Evolutionary conservation across 1,140 invertebrate genomes (phyloP).

Genomic region (Oryctes rhinoceros): DNA sequence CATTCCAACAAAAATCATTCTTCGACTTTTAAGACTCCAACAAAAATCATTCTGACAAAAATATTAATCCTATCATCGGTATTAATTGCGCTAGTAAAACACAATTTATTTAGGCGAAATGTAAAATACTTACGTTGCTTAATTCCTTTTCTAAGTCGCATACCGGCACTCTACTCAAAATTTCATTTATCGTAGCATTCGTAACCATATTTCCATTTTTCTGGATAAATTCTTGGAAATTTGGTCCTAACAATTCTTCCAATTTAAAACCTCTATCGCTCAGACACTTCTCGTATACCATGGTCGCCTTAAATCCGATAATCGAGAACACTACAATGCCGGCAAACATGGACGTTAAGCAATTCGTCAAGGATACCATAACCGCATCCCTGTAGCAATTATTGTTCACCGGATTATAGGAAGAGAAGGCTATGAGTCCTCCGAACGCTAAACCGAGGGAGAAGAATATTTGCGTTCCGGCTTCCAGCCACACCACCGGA

Average conservation of each 20-base stretch:
- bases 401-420: slow-evolving; percentile 96
- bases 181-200: slow-evolving; percentile 68
- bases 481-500: slow-evolving; percentile 95
- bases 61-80: too few relatives aligned
- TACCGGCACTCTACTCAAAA: slow-evolving; percentile 67
- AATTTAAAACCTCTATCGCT: slow-evolving; percentile 70
- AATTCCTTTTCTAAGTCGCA: slow-evolving; percentile 88
- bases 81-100: background rate
- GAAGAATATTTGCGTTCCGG: slow-evolving; percentile 97
- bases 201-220: slow-evolving; percentile 66
- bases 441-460: slow-evolving; percentile 95
- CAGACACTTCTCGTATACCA: slow-evolving; percentile 81
- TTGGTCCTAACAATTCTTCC: slow-evolving; percentile 65
- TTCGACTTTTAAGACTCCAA: too few relatives aligned
- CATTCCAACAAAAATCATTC: too few relatives aligned
- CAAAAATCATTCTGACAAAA: too few relatives aligned
- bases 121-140: slow-evolving; percentile 77
- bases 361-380: slow-evolving; percentile 93
- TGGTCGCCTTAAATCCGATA: slow-evolving; percentile 93
- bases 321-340: slow-evolving; percentile 98
- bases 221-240: slow-evolving; percentile 62
- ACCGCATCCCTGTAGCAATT: slow-evolving; percentile 95
- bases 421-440: slow-evolving; percentile 92
- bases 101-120: background rate
- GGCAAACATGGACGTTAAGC: slow-evolving; percentile 96